Evolutionary conservation across 1,140 invertebrate species (phyloP), one percentile per base, ranked within the genome.

Genomic region (Tenebrio molitor): DNA sequence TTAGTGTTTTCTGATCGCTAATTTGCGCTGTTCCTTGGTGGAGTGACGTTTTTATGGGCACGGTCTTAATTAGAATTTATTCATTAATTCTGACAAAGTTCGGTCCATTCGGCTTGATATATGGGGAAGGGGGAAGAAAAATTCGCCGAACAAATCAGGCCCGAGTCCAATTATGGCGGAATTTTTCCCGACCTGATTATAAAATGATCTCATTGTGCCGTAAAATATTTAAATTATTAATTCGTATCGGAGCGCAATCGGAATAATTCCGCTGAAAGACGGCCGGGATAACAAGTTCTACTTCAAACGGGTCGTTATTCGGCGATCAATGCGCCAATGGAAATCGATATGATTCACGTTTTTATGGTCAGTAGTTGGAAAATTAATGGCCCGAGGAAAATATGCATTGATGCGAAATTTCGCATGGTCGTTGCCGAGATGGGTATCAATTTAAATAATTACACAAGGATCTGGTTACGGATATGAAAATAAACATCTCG

Each of bases 371-470:
- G 19, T 29, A 58, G 50, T 58, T 15, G 23, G n/a, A 29, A 58
- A 58, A 58, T 58, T 58, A 58, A 58, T 58, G 23, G 23, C 50
- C 50, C 4, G 21, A 29, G 50, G 50, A 58, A 58, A 58, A 58
- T 29, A 58, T 25, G 23, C 23, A 58, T 58, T 58, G 50, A 58
- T 58, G 50, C 29, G 12, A 53, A 58, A 58, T 58, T 58, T 58
- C 23, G 50, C 23, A 58, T 58, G 21, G 50, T 29, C 29, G 50
- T 58, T 58, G 29, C 21, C 29, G 50, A 58, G 50, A 58, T 58
- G 29, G 50, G 50, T 58, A 58, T 58, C 50, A 58, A 58, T 58
- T 58, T 58, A 58, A 58, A 58, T 58, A 58, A 58, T 58, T 58
- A 58, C 12, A 12, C 2, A 58, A 58, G 50, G 50, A 58, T 58